Evolutionary conservation across 30 jellyfish, hydroid and myxozoan genomes (phyloP).

Genomic region (Pseudorhiza aurosa): DNA sequence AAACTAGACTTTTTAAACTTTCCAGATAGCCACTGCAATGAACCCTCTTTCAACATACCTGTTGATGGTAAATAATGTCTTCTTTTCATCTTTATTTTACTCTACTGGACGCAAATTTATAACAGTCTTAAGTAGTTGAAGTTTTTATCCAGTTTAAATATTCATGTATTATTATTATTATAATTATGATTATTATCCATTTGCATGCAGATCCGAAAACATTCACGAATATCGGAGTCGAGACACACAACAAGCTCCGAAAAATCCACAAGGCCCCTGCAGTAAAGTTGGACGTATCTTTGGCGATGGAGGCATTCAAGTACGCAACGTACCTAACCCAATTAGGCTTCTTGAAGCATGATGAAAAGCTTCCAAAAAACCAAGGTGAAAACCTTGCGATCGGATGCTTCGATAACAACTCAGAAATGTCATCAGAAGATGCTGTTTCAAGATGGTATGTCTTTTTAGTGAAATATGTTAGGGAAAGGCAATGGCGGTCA

Average conservation of each 20-base stretch:
- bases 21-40: too few species aligned
- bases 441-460: slow-evolving; percentile 98
- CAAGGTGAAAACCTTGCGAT: slow-evolving; percentile 93
- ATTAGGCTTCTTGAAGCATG: slow-evolving; percentile 90
- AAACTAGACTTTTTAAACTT: too few species aligned
- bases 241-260: slow-evolving; percentile 87
- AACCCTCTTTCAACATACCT: too few species aligned
- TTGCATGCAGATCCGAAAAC: slow-evolving; percentile 90
- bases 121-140: too few species aligned
- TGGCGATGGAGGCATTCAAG: slow-evolving; percentile 77
- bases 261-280: slow-evolving; percentile 89
- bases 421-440: slow-evolving; percentile 98
- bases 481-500: too few species aligned
- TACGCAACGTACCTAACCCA: slow-evolving; percentile 83
- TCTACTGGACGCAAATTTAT: too few species aligned
- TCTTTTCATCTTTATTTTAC: too few species aligned
- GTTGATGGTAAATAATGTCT: too few species aligned
- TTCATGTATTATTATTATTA: too few species aligned
- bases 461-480: too few species aligned
- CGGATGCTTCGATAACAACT: slow-evolving; percentile 96
- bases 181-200: too few species aligned
- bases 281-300: slow-evolving; percentile 63
- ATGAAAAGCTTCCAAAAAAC: slow-evolving; percentile 49
- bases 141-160: too few species aligned
- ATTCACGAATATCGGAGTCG: slow-evolving; percentile 87